phyloP scores from a whole-genome alignment of 2,888 invertebrate genomes.

The Pasiphila rectangulata region DNA sequence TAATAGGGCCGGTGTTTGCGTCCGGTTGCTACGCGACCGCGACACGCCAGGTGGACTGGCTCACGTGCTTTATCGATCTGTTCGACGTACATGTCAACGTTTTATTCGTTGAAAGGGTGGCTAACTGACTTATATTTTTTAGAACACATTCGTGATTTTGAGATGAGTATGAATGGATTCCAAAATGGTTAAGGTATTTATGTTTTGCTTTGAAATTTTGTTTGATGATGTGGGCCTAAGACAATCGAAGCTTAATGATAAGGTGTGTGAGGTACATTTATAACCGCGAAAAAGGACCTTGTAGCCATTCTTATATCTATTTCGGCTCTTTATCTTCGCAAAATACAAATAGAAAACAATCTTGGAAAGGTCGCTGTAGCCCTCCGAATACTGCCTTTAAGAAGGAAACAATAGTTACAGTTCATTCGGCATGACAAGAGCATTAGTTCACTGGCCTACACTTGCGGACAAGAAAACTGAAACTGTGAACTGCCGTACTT shows the following conservation, averaged over 20 bases:
- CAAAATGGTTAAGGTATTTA: too few relatives aligned
- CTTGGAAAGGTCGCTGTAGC: conserved; percentile 1
- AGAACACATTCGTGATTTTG: neutral
- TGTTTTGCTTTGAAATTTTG: too few relatives aligned
- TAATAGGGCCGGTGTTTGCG: conserved; percentile 31
- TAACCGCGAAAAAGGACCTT: too few relatives aligned
- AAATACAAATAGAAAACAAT: conserved; percentile 16
- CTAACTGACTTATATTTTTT: conserved; percentile 5
- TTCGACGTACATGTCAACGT: conserved; percentile 8
- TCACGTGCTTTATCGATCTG: conserved; percentile 35
- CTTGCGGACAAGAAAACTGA: conserved; percentile 36
- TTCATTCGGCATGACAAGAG: conserved; percentile 56
- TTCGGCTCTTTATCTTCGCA: conserved; percentile 7
- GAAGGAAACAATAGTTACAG: conserved; percentile 61
- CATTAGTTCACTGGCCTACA: conserved; percentile 49
- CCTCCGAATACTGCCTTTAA: conserved; percentile 26
- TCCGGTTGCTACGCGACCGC: conserved; percentile 33
- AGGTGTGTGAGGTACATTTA: too few relatives aligned
- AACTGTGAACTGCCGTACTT: neutral
- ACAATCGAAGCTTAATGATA: too few relatives aligned
- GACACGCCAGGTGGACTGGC: conserved; percentile 31
- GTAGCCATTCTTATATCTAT: too few relatives aligned
- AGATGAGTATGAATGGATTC: too few relatives aligned
- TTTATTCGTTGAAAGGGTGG: neutral
- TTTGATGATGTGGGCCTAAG: too few relatives aligned